Conservation (phyloP, 2,797 vertebrate genomes). For the Acipenser oxyrinchus region DNA sequence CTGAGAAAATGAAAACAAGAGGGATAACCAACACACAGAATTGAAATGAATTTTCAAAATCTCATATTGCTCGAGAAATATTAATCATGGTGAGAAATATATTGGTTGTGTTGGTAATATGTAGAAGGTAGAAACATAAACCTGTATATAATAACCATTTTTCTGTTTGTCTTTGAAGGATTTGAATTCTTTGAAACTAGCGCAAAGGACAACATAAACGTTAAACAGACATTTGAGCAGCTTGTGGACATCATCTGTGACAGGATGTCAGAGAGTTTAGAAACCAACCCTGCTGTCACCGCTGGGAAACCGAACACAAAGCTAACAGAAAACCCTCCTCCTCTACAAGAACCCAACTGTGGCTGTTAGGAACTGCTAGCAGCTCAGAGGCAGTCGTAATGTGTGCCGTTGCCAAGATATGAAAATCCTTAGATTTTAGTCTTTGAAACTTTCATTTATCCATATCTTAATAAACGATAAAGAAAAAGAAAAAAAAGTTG, state of each 20-base stretch:
- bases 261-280: conserved; percentile 94
- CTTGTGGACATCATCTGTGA: conserved; percentile 96
- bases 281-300: conserved; percentile 69
- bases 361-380: conserved; percentile 72
- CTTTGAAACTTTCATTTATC: conserved; percentile 48
- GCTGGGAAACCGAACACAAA: conserved; percentile 75
- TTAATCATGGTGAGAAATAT: too few species aligned
- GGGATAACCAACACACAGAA: too few species aligned
- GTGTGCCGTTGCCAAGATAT: conserved; percentile 45
- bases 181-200: conserved; percentile 98
- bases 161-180: conserved; percentile 50
- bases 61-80: too few species aligned
- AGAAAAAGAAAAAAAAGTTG: conserved; percentile 7
- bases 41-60: too few species aligned
- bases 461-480: conserved; percentile 28
- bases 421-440: conserved; percentile 48
- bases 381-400: conserved; percentile 30
- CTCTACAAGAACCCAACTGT: conserved; percentile 77
- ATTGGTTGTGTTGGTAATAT: too few species aligned
- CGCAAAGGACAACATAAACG: conserved; percentile 92
- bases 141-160: background rate
- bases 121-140: background rate
- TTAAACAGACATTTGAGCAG: conserved; percentile 94
- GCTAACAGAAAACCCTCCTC: conserved; percentile 82
- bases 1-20: too few species aligned